Evolutionary conservation across 2,888 invertebrate genomes (phyloP), one percentile per base, ranked within the genome.

Genomic region (Andrena haemorrhoa): DNA sequence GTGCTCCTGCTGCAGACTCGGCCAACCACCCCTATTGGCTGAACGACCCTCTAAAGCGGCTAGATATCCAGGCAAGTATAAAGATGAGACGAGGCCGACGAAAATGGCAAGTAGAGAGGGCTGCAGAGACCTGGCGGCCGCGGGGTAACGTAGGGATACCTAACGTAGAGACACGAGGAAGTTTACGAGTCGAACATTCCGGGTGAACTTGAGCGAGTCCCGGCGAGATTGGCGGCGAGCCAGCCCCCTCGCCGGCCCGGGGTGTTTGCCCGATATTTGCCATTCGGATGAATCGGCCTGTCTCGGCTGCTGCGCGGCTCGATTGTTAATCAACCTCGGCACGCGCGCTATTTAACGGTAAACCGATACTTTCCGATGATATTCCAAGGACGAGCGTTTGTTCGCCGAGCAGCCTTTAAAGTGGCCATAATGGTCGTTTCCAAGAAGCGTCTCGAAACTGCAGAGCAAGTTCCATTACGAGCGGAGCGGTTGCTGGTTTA

Each of bases 211-310:
- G 86, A 89, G 84, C 79, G 84, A 85, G 82, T 86, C 84, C 81
- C 75, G 85, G 86, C 77, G 80, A 75, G 74, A 77, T 78, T 90
- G 90, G 90, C 90, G 66, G 79, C 53, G 70, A 72, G 89, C 90
- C 90, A 90, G 88, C 51, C 75, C 56, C 72, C 81, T 71, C 80
- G 66, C 70, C 73, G 26, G 31, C 61, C 35, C 65, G 79, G 76
- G 78, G 69, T 85, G 85, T 82, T 88, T 90, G 86, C 74, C 86
- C 86, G 89, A 91, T 89, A 90, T 91, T 91, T 89, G 86, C 56
- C 85, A 80, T 79, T 75, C 51, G 74, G 56, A 76, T 75, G 61
- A 76, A 87, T 77, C 78, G 85, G 20, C 61, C 77, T 75, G 63
- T 74, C 69, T 65, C 8, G 2, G 10, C 8, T 33, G 47, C n/a